Evolutionary conservation across 2,797 vertebrate species (phyloP), one percentile per base, ranked within the genome.

Genomic region (Mycteria americana): DNA sequence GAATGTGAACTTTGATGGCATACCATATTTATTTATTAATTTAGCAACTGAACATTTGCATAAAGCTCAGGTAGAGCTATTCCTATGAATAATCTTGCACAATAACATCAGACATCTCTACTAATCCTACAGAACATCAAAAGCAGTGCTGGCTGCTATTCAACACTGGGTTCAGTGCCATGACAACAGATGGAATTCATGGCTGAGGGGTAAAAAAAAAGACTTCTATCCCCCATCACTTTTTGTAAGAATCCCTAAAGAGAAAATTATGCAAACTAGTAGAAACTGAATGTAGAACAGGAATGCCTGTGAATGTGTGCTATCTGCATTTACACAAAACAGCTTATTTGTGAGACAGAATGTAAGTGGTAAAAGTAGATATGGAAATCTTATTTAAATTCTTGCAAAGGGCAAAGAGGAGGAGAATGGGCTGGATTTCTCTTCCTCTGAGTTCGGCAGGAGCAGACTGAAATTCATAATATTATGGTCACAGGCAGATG

Each of bases 121-220:
- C 83, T 95, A 95, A 95, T 97, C 96, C 94, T 91, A 96, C 62
- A 92, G 79, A 97, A 97, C 93, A 94, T 96, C 64, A 88, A 94
- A 96, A 83, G 56, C 86, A 92, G 56, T 88, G 41, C 91, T 95
- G 96, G 96, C 92, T 97, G 85, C 92, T 97, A 92, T 97, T 98
- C 94, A 87, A 13, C 76, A 45, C 85, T 96, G 92, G 89, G 89
- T 97, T 97, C 95, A 97, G 74, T 93, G 86, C 97, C 93, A 97
- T 92, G 93, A 96, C 93, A 97, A 97, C 97, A 98, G 94, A 97
- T 97, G 97, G 95, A 97, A 92, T 97, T 94, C 79, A 96, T 92
- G 82, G 59, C 78, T 93, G 50, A 97, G 93, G 96, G 92, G 65
- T 95, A 86, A 96, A 96, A 97, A 97, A 93, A 92, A 94, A 96